These are phyloP conservation scores for Lysandra coridon DNA, from an alignment of 2,888 invertebrate genomes.

Conservation along the genomic window DNA sequence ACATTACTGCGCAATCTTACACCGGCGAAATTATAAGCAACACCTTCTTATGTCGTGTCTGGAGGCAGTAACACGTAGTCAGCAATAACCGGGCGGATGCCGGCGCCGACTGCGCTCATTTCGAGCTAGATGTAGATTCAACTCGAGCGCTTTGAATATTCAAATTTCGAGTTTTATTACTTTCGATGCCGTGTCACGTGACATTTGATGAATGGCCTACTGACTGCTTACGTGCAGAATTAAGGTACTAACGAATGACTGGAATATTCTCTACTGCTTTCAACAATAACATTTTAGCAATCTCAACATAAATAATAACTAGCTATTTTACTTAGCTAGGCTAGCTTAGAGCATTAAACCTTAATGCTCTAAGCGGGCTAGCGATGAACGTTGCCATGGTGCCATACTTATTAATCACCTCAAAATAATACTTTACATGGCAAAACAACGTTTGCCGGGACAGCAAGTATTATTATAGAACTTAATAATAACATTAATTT, in stretches of 20 bases:
- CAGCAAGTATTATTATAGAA: too few species aligned
- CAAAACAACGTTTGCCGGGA: too few species aligned
- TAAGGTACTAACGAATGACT: neutral
- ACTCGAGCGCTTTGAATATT: slow-evolving; percentile 27
- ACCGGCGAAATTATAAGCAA: slow-evolving; percentile 76
- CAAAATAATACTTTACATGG: too few species aligned
- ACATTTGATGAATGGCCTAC: neutral
- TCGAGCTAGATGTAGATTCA: slow-evolving; percentile 36
- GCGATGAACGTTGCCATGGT: too few species aligned
- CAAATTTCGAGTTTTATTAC: slow-evolving; percentile 21
- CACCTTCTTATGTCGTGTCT: slow-evolving; percentile 74
- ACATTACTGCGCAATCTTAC: slow-evolving; percentile 77
- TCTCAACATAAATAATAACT: too few species aligned
- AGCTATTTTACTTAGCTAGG: too few species aligned
- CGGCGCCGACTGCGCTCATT: slow-evolving; percentile 39
- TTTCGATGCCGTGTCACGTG: slow-evolving; percentile 11
- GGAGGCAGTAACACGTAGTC: slow-evolving; percentile 62
- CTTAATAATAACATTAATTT: too few species aligned
- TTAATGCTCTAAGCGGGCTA: too few species aligned
- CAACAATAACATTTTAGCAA: too few species aligned
- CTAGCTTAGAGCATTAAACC: too few species aligned
- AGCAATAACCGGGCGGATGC: slow-evolving; percentile 40
- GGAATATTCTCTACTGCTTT: neutral
- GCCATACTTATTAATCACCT: too few species aligned
- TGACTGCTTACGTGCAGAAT: neutral